Percentiles rank a stretch among this genome's conserved stretches.
Evolutionary conservation across 2,797 vertebrate species (phyloP).

Genomic region (Clarias pachynema): DNA sequence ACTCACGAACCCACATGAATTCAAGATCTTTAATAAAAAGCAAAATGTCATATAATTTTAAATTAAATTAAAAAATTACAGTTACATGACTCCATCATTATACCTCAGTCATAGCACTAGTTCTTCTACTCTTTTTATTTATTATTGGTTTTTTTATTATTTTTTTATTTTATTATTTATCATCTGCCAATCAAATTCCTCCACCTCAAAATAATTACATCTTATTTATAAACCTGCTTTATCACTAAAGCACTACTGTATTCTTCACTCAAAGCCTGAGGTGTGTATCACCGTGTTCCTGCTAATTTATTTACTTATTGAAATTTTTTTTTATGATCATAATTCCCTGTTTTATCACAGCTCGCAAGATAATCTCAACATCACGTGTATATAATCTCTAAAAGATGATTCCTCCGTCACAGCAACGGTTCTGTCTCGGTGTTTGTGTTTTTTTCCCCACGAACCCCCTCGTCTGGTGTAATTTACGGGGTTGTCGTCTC

Average conservation of each 20-base stretch:
- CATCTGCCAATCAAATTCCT: too few species aligned
- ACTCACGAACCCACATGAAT: not conserved
- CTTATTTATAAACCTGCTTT: not conserved
- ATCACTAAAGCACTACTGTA: not conserved
- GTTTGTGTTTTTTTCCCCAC: too few species aligned
- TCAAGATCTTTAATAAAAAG: not conserved
- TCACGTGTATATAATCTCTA: not conserved
- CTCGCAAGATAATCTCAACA: not conserved
- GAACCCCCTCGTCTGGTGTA: not conserved
- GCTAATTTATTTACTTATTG: not conserved
- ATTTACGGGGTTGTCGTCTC: not conserved
- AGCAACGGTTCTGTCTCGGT: not conserved
- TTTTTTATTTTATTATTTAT: not conserved
- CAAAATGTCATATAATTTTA: not conserved
- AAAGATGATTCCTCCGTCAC: not conserved
- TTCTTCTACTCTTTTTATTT: not conserved
- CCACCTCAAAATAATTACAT: not conserved
- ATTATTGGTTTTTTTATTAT: not conserved
- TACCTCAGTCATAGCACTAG: not conserved
- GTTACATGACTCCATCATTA: not conserved
- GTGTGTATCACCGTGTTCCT: not conserved
- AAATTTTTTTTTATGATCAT: not conserved
- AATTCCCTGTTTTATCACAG: not conserved
- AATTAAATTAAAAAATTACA: not conserved
- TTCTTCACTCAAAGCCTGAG: not conserved